Evolutionary conservation across 2,888 invertebrate species (phyloP).

Genomic region (Azorinus chamasolen): DNA sequence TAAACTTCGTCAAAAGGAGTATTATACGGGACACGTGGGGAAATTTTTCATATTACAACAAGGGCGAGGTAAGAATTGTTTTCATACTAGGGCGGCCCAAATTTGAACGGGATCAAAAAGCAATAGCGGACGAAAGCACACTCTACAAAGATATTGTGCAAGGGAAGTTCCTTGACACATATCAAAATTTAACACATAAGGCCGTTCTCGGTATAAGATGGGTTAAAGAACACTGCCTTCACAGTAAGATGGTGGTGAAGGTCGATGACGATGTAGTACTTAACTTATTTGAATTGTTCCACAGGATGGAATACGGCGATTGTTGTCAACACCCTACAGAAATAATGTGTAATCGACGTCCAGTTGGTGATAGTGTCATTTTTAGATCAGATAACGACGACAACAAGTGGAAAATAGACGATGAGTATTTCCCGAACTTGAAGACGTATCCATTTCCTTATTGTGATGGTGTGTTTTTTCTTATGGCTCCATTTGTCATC

Average conservation of each 20-base stretch:
- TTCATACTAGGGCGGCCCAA: conserved; percentile 73
- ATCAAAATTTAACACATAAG: conserved; percentile 79
- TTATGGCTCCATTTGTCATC: too few species aligned
- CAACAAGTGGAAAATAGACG: too few species aligned
- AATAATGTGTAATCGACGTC: too few species aligned
- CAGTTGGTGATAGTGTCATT: too few species aligned
- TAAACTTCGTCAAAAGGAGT: conserved; percentile 70
- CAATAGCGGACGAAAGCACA: conserved; percentile 74
- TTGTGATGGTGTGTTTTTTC: too few species aligned
- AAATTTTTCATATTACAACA: conserved; percentile 64
- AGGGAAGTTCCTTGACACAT: too few species aligned
- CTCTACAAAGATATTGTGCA: conserved; percentile 78
- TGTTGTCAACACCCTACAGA: too few species aligned
- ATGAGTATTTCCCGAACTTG: too few species aligned
- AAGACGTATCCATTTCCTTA: too few species aligned
- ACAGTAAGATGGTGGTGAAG: conserved; percentile 74
- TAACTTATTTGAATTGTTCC: conserved; percentile 76
- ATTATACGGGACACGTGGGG: conserved; percentile 79
- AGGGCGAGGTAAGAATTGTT: conserved; percentile 67
- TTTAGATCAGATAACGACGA: too few species aligned
- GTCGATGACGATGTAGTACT: conserved; percentile 81
- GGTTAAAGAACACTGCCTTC: conserved; percentile 73
- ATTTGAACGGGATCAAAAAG: conserved; percentile 61
- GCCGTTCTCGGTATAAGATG: conserved; percentile 77
- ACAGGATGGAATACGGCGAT: too few species aligned